phyloP scores from a whole-genome alignment of 2,888 invertebrate species.

The Drosophila merina region DNA sequence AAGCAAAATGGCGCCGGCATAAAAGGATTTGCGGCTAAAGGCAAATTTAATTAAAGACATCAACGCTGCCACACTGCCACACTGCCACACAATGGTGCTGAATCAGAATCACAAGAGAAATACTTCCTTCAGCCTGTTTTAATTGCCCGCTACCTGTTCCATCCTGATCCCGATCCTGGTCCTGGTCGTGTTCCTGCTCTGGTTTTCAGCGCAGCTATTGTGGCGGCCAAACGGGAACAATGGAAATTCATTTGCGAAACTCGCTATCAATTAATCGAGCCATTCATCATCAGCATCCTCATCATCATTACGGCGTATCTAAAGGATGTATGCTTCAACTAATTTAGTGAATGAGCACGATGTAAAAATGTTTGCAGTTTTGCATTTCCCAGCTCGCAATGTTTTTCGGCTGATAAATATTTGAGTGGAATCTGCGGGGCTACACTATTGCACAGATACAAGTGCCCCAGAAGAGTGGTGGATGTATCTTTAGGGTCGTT shows the following conservation, averaged over 20 bases:
- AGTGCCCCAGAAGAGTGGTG: neutral
- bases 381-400: slow-evolving; percentile 58
- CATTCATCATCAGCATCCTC: slow-evolving; percentile 57
- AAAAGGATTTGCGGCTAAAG: slow-evolving; percentile 73
- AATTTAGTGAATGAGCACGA: slow-evolving; percentile 64
- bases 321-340: slow-evolving; percentile 75
- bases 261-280: slow-evolving; percentile 42
- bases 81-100: slow-evolving; percentile 27
- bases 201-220: neutral
- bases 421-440: slow-evolving; percentile 54
- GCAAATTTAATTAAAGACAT: slow-evolving; percentile 75
- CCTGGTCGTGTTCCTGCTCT: neutral
- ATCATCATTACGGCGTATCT: slow-evolving; percentile 54
- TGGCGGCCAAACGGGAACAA: slow-evolving; percentile 32
- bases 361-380: slow-evolving; percentile 55
- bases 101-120: slow-evolving; percentile 36
- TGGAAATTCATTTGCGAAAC: slow-evolving; percentile 47
- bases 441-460: neutral
- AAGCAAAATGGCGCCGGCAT: slow-evolving; percentile 57
- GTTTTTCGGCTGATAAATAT: slow-evolving; percentile 63
- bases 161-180: neutral
- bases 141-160: slow-evolving; percentile 44
- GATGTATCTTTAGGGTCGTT: slow-evolving; percentile 43
- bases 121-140: slow-evolving; percentile 31
- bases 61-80: slow-evolving; percentile 14